Percentiles rank a stretch among this genome's conserved stretches.
phyloP scores from a whole-genome alignment of 2,888 invertebrate genomes.

The Pecten maximus region DNA sequence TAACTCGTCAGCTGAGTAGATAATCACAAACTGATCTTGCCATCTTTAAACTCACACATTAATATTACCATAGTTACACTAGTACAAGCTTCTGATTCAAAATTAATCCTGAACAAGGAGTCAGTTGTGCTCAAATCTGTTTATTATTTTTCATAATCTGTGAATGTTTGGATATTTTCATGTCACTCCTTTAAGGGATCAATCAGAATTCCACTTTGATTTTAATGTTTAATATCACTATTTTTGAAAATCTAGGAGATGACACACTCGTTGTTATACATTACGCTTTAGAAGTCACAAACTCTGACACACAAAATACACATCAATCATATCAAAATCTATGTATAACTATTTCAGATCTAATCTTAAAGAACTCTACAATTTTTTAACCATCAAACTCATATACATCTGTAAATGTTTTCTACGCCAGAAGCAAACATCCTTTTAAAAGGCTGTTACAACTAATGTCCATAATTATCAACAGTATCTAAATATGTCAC shows the following conservation, averaged over 20 bases:
- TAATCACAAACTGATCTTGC: no score
- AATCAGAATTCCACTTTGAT: no score
- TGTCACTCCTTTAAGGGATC: no score
- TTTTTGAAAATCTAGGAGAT: neutral
- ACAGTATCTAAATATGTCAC: constrained; percentile 15
- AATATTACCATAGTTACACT: no score
- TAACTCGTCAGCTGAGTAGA: no score
- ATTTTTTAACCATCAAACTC: neutral
- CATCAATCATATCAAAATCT: neutral
- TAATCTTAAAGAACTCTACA: neutral
- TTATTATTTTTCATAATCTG: no score
- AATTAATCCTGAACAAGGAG: no score
- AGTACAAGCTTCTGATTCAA: no score
- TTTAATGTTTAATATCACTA: neutral
- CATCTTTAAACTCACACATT: no score
- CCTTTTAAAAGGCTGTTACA: neutral
- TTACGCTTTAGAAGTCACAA: neutral
- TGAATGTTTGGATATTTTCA: no score
- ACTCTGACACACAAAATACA: neutral
- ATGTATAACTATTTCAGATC: neutral
- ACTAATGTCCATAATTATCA: neutral
- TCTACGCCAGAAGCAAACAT: constrained; percentile 5
- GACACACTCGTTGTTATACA: neutral
- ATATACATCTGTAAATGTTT: neutral
- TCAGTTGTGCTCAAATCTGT: no score